These are phyloP conservation scores for Dermolepida albohirtum DNA, from an alignment of 2,888 invertebrate genomes.

Conservation along the genomic window DNA sequence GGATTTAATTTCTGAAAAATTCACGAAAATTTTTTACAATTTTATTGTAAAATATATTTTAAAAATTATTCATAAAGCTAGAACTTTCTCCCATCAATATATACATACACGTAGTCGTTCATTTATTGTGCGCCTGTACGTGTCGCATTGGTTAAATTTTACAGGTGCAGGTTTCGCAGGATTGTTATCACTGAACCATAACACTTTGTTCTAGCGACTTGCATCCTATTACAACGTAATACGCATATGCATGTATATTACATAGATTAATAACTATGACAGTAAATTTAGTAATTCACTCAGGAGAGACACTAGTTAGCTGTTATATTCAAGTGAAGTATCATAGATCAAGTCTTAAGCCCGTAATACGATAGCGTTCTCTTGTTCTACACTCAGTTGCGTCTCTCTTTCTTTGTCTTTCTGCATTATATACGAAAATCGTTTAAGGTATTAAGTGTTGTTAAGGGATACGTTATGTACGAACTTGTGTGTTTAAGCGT, in stretches of 20 bases:
- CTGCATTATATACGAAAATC: conserved; percentile 18
- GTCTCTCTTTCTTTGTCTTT: neutral
- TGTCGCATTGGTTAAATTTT: conserved; percentile 26
- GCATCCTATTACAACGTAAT: neutral
- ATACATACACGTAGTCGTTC: neutral
- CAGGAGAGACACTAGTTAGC: conserved; percentile 7
- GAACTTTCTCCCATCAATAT: neutral
- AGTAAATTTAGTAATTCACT: conserved; percentile 29
- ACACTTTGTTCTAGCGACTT: conserved; percentile 23
- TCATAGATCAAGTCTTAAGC: conserved; percentile 30
- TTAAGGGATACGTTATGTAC: conserved; percentile 20
- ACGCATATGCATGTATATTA: neutral
- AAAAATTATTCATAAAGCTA: neutral
- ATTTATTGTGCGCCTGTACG: neutral
- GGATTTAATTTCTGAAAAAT: too few relatives aligned
- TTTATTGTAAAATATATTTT: neutral
- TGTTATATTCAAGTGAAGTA: conserved; percentile 11
- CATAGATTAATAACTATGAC: neutral
- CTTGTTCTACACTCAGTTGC: neutral
- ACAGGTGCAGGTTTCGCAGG: conserved; percentile 23
- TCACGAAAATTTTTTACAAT: too few relatives aligned
- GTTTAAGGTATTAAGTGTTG: conserved; percentile 28
- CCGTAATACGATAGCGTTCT: conserved; percentile 21
- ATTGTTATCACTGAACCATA: conserved; percentile 20
- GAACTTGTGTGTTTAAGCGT: conserved; percentile 9